Base-by-base conservation (phyloP, 2,888 invertebrate species). In the Campoplex capitator region DNA sequence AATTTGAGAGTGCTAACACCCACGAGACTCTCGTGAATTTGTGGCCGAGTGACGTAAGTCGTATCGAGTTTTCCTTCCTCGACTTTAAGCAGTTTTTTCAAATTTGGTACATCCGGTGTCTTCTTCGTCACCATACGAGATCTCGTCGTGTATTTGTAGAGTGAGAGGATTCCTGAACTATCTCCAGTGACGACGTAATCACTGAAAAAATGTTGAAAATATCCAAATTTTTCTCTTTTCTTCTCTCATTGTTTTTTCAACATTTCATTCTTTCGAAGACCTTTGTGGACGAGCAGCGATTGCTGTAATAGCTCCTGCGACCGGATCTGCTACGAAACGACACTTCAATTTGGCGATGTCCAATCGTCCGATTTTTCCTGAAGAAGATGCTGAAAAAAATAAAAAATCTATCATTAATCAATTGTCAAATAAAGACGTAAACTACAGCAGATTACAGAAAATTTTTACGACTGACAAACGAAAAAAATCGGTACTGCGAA, bases 401-500 rank as follows among this genome's bases (percentile, higher is more conserved):
- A 23, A 23, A 23, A 23, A 23, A 23, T 23, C 23, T 23, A 23
- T 23, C 23, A 23, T 23, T 75, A 23, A 18, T 42, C 18, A 16
- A 58, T 70, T 45, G n/a, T 68, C 54, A 45, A 18, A 2, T 3
- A 18, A 18, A 62, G 11, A 32, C 38, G 18, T n/a, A 62, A 62
- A 32, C 16, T 1, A 62, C 16, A 32, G 32, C 16, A 16, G 7
- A 62, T 32, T 7, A 45, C 4, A 3, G 6, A 62, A 32, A 32
- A 62, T 4, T 62, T 7, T 16, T 4, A 51, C n/a, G 68, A 89
- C 95, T 94, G 93, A 96, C 96, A 95, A 54, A 96, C 92, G 78
- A 96, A 92, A 89, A 96, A 96, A 89, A 96, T 96, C 77, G 95
- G 94, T 16, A 96, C 93, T 45, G 95, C 88, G 89, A 96, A 96